These are phyloP conservation scores for Electrona antarctica DNA, from an alignment of 2,113 vertebrate species.

Conservation along the genomic window DNA sequence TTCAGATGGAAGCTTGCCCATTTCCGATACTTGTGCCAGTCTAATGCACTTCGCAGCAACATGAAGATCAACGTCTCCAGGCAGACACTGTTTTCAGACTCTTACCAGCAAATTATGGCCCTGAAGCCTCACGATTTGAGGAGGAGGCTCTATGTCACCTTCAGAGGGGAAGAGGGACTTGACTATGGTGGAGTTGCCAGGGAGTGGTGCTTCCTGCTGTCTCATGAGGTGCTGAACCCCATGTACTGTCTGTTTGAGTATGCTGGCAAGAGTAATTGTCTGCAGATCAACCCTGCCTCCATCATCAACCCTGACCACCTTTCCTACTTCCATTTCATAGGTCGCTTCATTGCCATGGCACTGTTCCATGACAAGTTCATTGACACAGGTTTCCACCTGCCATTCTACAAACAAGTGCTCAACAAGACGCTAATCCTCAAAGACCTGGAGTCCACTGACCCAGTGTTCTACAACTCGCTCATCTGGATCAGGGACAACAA, in stretches of 20 bases:
- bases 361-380: slow-evolving; percentile 93
- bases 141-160: slow-evolving; percentile 89
- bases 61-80: slow-evolving; percentile 92
- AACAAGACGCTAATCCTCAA: slow-evolving; percentile 92
- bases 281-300: slow-evolving; percentile 93
- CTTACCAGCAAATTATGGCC: slow-evolving; percentile 93
- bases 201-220: slow-evolving; percentile 94
- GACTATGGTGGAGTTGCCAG: slow-evolving; percentile 76
- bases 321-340: slow-evolving; percentile 92
- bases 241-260: slow-evolving; percentile 95
- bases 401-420: slow-evolving; percentile 92
- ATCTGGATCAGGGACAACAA: slow-evolving; percentile 94
- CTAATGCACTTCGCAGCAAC: slow-evolving; percentile 88
- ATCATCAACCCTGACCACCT: slow-evolving; percentile 93
- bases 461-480: slow-evolving; percentile 93
- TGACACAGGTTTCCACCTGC: slow-evolving; percentile 90
- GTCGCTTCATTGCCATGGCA: slow-evolving; percentile 93
- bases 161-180: slow-evolving; percentile 85
- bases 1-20: slow-evolving; percentile 92
- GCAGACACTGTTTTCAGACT: slow-evolving; percentile 91
- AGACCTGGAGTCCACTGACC: slow-evolving; percentile 91
- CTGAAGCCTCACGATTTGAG: slow-evolving; percentile 91
- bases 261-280: slow-evolving; percentile 92
- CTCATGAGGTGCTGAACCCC: slow-evolving; percentile 91
- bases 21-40: slow-evolving; percentile 92